A percentile compares a stretch with the other conserved stretches of the same genome.
phyloP scores from a whole-genome alignment of 30 jellyfish, hydroid and myxozoan species.

The Sanderia malayensis region DNA sequence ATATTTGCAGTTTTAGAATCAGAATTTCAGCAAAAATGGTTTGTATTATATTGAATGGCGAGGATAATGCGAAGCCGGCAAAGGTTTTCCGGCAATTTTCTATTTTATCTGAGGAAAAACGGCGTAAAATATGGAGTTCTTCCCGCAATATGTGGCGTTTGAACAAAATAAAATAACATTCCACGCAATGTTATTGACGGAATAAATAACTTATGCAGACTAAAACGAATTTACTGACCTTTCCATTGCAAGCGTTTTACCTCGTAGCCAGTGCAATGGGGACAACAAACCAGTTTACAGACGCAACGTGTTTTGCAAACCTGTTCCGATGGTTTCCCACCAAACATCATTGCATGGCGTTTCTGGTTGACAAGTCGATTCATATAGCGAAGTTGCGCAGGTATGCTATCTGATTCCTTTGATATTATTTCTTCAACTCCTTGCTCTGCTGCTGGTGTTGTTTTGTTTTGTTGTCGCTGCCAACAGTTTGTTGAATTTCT shows the following conservation, averaged over 20 bases:
- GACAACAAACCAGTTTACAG: slow-evolving; percentile 47
- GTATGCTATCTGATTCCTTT: slow-evolving; percentile 11
- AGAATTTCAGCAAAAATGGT: no score
- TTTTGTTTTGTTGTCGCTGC: background rate
- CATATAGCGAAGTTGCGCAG: background rate
- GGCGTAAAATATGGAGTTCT: no score
- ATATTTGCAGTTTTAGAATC: no score
- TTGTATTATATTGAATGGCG: no score
- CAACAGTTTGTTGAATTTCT: background rate
- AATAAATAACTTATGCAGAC: no score
- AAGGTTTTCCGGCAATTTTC: no score
- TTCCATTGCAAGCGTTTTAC: slow-evolving; percentile 48
- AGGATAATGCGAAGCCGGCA: no score
- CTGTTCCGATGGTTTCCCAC: slow-evolving; percentile 18
- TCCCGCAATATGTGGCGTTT: no score
- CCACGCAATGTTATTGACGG: no score
- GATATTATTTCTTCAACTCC: slow-evolving; percentile 39
- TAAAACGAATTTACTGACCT: no score
- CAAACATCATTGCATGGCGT: slow-evolving; percentile 1
- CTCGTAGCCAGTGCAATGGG: slow-evolving; percentile 52
- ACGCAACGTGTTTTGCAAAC: slow-evolving; percentile 30
- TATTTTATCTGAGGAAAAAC: no score
- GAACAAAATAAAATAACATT: no score
- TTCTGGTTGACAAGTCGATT: slow-evolving; percentile 12
- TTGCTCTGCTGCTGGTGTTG: slow-evolving; percentile 31